phyloP scores from a whole-genome alignment of 2,888 invertebrate species.

The Dynastes tityus region DNA sequence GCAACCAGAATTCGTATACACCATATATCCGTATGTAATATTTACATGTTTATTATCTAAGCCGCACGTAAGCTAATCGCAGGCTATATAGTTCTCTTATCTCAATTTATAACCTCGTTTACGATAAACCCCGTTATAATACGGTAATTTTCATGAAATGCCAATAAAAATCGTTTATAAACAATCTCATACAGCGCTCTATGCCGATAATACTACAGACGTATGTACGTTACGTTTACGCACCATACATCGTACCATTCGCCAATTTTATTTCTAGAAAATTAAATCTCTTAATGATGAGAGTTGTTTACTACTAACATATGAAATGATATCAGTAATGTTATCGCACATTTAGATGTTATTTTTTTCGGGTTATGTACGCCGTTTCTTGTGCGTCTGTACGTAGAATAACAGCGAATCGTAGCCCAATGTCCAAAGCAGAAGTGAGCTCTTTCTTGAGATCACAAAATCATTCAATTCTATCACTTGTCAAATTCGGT shows the following conservation, averaged over 20 bases:
- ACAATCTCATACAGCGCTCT: background rate
- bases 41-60: constrained; percentile 7
- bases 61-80: background rate
- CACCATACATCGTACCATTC: background rate
- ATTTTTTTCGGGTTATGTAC: background rate
- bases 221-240: background rate
- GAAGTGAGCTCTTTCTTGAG: too few relatives aligned
- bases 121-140: constrained; percentile 12
- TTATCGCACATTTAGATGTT: background rate
- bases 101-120: constrained; percentile 12
- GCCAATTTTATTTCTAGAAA: background rate
- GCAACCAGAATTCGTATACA: too few relatives aligned
- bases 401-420: too few relatives aligned
- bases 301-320: background rate
- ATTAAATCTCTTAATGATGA: background rate
- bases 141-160: constrained; percentile 6
- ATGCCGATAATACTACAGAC: background rate
- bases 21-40: background rate
- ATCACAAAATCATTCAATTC: too few relatives aligned
- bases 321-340: background rate
- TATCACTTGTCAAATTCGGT: too few relatives aligned
- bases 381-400: too few relatives aligned
- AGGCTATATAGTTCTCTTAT: background rate
- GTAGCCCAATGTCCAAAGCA: too few relatives aligned
- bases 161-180: constrained; percentile 15